Percentiles rank a stretch among this genome's conserved stretches.
These are phyloP conservation scores for Danio aesculapii DNA, from an alignment of 2,797 vertebrate species.

Conservation along the genomic window DNA sequence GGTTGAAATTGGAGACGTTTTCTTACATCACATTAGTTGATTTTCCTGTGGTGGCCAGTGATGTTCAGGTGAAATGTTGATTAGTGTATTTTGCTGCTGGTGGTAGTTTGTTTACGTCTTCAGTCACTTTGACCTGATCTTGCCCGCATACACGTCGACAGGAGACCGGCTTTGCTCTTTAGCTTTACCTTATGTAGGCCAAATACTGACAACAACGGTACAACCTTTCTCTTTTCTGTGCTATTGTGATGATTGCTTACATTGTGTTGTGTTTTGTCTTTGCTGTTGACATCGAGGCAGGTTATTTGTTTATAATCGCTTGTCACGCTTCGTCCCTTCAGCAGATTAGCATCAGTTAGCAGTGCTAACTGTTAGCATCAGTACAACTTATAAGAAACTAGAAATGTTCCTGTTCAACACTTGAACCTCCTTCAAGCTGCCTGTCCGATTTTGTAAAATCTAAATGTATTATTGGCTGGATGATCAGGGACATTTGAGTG, in stretches of 20 bases:
- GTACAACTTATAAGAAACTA: background rate
- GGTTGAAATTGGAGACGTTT: background rate
- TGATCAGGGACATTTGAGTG: background rate
- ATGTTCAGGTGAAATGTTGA: conserved; percentile 38
- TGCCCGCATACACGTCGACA: conserved; percentile 63
- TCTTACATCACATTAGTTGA: background rate
- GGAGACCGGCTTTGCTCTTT: conserved; percentile 52
- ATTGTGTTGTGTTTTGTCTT: background rate
- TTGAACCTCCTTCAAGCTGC: background rate
- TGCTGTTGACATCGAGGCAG: background rate
- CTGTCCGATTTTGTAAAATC: too few relatives aligned
- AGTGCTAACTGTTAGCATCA: conserved; percentile 19
- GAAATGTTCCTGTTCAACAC: background rate
- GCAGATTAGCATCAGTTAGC: conserved; percentile 40
- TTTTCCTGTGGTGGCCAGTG: background rate
- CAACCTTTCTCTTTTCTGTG: background rate
- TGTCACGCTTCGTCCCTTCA: conserved; percentile 52
- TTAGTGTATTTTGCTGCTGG: conserved; percentile 53
- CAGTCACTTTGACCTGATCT: conserved; percentile 49
- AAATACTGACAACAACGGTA: conserved; percentile 54
- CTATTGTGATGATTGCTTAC: background rate
- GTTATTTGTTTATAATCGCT: conserved; percentile 41
- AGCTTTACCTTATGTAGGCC: conserved; percentile 56
- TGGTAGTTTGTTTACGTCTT: conserved; percentile 53
- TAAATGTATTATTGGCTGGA: background rate